Evolutionary conservation across 2,888 invertebrate genomes (phyloP).

Genomic region (Rhaphigaster nebulosa): DNA sequence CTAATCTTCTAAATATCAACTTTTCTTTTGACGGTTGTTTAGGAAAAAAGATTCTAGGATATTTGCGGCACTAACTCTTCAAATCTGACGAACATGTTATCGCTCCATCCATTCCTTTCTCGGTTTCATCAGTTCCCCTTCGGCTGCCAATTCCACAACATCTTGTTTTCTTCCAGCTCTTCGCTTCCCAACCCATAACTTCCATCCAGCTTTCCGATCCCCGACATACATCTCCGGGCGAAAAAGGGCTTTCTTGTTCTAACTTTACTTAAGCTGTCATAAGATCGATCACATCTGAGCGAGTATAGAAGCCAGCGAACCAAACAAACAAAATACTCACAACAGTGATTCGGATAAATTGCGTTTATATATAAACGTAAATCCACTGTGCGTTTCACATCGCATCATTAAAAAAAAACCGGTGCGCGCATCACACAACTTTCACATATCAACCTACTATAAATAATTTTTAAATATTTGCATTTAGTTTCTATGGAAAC

Average conservation of each 20-base stretch:
- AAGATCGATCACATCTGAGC: not conserved
- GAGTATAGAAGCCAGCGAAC: not conserved
- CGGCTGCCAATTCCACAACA: not conserved
- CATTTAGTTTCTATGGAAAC: too few species aligned
- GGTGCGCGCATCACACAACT: too few species aligned
- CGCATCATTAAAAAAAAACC: too few species aligned
- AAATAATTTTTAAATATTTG: too few species aligned
- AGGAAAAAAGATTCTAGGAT: not conserved
- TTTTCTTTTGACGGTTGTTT: not conserved
- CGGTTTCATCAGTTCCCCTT: not conserved
- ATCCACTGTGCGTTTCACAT: too few species aligned
- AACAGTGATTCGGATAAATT: not conserved
- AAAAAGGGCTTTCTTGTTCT: not conserved
- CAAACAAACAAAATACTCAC: not conserved
- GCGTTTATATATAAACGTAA: not conserved
- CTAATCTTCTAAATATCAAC: too few species aligned
- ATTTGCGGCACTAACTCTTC: not conserved
- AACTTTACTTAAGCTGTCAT: constrained; percentile 18
- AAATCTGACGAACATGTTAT: not conserved
- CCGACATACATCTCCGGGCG: not conserved
- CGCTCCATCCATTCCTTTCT: not conserved
- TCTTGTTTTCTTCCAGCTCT: constrained; percentile 23
- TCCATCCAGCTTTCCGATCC: not conserved
- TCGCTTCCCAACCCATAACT: not conserved
- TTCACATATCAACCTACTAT: too few species aligned